Evolutionary conservation across 2,113 vertebrate species (phyloP), one percentile per base, ranked within the genome.

Genomic region (Lipotes vexillifer): DNA sequence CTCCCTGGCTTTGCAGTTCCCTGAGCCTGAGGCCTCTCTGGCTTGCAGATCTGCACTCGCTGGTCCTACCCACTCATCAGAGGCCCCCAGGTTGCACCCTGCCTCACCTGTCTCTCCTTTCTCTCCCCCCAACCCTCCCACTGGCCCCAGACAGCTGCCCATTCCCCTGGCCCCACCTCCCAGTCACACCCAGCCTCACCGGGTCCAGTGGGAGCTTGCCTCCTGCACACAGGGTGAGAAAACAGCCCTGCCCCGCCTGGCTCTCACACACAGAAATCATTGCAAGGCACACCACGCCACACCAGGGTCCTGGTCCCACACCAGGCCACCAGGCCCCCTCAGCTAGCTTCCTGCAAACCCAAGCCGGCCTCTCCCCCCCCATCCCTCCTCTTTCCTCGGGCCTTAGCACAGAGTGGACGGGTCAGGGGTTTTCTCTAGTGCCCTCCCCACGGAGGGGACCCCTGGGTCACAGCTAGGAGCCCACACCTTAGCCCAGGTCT

Each of bases 201-300:
- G 36, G 31, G 38, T 63, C 80, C 46, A 2, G 1, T 59, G 36
- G 83, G 61, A 36, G 68, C 57, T 55, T 11, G 1, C 33, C 33
- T 74, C 25, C 38, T n/a, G 66, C 75, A 46, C 14, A n/a, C 1
- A 3, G 8, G 57, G 55, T 15, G 8, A 63, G 46, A 66, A 83
- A n/a, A 71, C 49, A 44, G 68, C 71, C 85, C 46, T 8, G 41
- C 6, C 2, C 2, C 0, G 11, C 46, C 21, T 23, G 12, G 55
- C 13, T 46, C 27, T 61, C 20, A 38, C 46, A 29, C 61, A 46
- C 8, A 21, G 55, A 80, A 78, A 59, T 38, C 49, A 44, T 1
- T 1, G 38, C 8, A 6, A 1, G 8, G 55, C 31, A n/a, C 6
- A 10, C 11, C 18, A 9, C n/a, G 14, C 36, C 52, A 33, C 23